A percentile compares a stretch with the other conserved stretches of the same genome.
These are phyloP conservation scores for Plumapathes pennacea DNA, from an alignment of 92 coral and sea anemone genomes.

Conservation along the genomic window DNA sequence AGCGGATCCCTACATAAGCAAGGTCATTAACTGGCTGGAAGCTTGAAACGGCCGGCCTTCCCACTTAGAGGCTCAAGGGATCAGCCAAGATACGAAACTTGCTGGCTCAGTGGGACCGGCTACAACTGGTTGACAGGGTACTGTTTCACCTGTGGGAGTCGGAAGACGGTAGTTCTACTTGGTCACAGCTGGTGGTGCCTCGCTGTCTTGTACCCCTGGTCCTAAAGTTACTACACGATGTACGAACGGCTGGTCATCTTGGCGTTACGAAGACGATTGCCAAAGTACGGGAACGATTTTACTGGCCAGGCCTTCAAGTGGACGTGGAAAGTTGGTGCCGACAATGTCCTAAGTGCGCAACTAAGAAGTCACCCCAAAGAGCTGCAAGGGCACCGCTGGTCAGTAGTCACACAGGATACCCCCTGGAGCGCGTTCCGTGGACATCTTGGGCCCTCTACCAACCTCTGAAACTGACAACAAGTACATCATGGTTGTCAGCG, in stretches of 20 bases:
- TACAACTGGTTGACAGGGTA: constrained; percentile 21
- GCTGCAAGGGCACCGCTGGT: constrained; percentile 27
- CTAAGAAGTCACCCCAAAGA: constrained; percentile 13
- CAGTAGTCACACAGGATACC: constrained; percentile 20
- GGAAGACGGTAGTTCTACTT: too few relatives aligned
- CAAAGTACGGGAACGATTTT: constrained; percentile 33
- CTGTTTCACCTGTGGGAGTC: too few relatives aligned
- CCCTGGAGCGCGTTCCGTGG: constrained; percentile 42
- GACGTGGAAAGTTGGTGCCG: constrained; percentile 36
- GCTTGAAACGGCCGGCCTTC: too few relatives aligned
- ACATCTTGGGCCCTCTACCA: constrained; percentile 45
- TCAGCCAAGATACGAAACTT: constrained; percentile 26
- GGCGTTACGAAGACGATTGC: constrained; percentile 24
- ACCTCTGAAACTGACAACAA: constrained; percentile 23
- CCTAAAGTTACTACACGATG: too few relatives aligned
- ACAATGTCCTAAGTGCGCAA: constrained; percentile 17
- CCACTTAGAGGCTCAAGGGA: constrained; percentile 19
- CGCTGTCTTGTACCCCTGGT: too few relatives aligned
- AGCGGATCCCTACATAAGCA: too few relatives aligned
- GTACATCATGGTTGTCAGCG: constrained; percentile 26
- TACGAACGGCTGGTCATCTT: too few relatives aligned
- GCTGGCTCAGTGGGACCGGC: constrained; percentile 32
- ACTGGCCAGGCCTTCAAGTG: constrained; percentile 16
- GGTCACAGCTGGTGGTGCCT: too few relatives aligned
- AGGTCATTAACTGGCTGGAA: too few relatives aligned